Evolutionary conservation across 2,888 invertebrate species (phyloP).

Genomic region (Melolontha melolontha): DNA sequence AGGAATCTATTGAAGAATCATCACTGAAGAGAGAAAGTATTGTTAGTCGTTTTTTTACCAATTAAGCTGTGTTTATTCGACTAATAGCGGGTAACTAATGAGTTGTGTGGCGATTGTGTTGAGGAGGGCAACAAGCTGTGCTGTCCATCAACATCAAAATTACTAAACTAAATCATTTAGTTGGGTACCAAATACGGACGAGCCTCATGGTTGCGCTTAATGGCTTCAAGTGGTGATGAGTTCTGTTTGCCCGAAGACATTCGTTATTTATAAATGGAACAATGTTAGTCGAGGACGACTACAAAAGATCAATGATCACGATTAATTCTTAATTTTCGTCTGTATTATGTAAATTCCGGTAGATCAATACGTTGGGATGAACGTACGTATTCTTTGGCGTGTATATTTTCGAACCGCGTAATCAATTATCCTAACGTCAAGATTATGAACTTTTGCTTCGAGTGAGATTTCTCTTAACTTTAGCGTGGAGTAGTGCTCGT

Average conservation of each 20-base stretch:
- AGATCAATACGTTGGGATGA: constrained; percentile 18
- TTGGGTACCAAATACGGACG: constrained; percentile 34
- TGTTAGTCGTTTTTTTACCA: constrained; percentile 42
- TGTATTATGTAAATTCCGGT: constrained; percentile 34
- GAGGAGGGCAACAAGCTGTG: constrained; percentile 22
- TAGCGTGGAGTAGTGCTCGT: constrained; percentile 15
- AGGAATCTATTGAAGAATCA: neutral
- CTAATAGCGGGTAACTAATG: constrained; percentile 56
- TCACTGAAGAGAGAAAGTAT: constrained; percentile 2
- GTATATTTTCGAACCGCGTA: constrained; percentile 23
- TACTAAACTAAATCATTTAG: constrained; percentile 36
- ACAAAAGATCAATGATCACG: constrained; percentile 42
- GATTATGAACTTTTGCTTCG: constrained; percentile 13
- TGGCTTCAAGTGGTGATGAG: constrained; percentile 55
- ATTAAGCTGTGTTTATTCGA: constrained; percentile 54
- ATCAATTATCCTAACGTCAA: constrained; percentile 36
- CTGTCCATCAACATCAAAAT: constrained; percentile 38
- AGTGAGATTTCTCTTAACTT: constrained; percentile 18
- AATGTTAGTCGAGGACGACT: constrained; percentile 47
- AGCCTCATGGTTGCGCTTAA: constrained; percentile 48
- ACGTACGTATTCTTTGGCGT: neutral
- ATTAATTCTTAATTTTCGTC: constrained; percentile 36
- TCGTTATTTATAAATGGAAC: constrained; percentile 53
- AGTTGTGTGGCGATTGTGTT: constrained; percentile 46
- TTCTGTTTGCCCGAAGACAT: constrained; percentile 52